Conservation (phyloP, 2,113 vertebrate genomes). For the Ursus arctos region DNA sequence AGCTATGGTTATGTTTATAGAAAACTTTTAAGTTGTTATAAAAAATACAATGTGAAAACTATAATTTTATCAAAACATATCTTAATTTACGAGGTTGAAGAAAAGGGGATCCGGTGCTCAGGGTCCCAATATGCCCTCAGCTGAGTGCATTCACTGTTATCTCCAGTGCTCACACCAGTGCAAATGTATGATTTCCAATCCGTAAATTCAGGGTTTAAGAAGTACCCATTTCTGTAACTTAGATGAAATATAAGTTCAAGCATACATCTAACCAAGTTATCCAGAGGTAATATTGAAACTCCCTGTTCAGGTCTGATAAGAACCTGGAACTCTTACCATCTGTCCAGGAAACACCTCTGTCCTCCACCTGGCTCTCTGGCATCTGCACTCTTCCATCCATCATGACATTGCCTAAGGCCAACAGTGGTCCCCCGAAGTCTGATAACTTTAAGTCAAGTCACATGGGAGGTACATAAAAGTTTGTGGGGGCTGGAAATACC, state of each 20-base stretch:
- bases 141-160: neutral
- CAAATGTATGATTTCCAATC: neutral
- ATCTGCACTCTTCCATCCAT: neutral
- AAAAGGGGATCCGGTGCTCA: neutral
- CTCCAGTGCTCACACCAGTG: neutral
- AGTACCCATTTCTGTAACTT: neutral
- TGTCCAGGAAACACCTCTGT: neutral
- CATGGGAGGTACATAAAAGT: neutral
- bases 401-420: neutral
- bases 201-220: neutral
- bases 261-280: neutral
- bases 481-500: neutral
- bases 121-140: neutral
- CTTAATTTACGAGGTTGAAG: neutral
- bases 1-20: neutral
- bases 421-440: neutral
- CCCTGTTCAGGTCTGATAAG: neutral
- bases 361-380: neutral
- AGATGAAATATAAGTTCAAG: neutral
- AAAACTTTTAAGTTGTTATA: neutral
- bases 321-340: neutral
- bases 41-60: neutral
- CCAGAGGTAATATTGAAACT: neutral
- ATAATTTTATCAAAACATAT: neutral
- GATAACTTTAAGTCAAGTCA: neutral